Evolutionary conservation across 2,113 vertebrate genomes (phyloP).

Genomic region (Perccottus glenii): DNA sequence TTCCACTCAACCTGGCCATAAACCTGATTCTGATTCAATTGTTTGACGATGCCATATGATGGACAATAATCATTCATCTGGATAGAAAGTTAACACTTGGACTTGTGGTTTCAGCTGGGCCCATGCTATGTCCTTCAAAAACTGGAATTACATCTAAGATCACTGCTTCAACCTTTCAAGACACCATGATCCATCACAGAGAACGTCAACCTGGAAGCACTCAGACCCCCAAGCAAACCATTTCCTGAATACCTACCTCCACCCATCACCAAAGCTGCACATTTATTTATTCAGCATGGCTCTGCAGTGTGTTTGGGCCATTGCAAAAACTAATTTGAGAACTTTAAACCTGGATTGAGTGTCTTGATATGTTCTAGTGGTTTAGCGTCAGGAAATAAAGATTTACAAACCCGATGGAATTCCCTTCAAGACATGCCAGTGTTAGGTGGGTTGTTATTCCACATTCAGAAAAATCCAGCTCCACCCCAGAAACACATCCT

Average conservation of each 20-base stretch:
- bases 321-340: slow-evolving; percentile 59
- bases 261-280: slow-evolving; percentile 49
- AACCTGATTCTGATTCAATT: too few relatives aligned
- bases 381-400: slow-evolving; percentile 63
- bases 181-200: slow-evolving; percentile 65
- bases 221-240: slow-evolving; percentile 65
- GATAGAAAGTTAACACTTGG: slow-evolving; percentile 49
- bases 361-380: slow-evolving; percentile 61
- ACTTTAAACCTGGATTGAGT: slow-evolving; percentile 56
- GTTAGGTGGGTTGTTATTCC: slow-evolving; percentile 65
- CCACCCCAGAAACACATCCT: slow-evolving; percentile 54
- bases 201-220: slow-evolving; percentile 70
- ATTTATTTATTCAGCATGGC: slow-evolving; percentile 68
- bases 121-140: slow-evolving; percentile 45
- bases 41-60: background rate
- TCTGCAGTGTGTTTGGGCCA: slow-evolving; percentile 50
- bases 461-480: slow-evolving; percentile 56
- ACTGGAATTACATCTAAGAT: slow-evolving; percentile 55
- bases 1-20: too few relatives aligned
- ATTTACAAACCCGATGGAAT: slow-evolving; percentile 56
- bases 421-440: slow-evolving; percentile 58
- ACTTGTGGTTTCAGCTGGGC: slow-evolving; percentile 39
- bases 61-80: background rate
- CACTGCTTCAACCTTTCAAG: slow-evolving; percentile 56
- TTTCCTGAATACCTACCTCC: slow-evolving; percentile 64